Conservation (phyloP, 2,888 invertebrate species). For the Biston betularia region DNA sequence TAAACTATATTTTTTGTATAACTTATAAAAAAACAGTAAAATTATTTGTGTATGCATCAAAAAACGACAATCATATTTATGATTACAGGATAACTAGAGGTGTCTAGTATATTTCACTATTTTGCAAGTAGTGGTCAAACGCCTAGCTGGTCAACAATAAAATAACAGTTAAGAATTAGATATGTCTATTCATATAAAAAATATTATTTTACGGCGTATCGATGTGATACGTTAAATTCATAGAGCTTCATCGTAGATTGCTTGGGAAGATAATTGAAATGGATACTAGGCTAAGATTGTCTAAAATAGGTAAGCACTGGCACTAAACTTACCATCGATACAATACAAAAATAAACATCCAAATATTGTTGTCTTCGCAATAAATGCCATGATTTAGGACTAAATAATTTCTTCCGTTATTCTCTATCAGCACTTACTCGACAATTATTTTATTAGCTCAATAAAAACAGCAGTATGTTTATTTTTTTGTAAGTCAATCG, state of each 20-base stretch:
- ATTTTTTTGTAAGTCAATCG: conserved; percentile 36
- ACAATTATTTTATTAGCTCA: conserved; percentile 10
- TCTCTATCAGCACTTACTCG: neutral
- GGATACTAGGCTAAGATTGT: neutral
- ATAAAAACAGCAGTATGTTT: conserved; percentile 28
- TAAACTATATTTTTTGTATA: too few relatives aligned
- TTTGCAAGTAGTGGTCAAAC: too few relatives aligned
- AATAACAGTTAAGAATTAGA: too few relatives aligned
- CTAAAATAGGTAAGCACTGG: neutral
- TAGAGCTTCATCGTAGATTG: neutral
- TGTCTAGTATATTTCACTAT: too few relatives aligned
- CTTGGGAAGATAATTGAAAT: neutral
- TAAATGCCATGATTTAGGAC: conserved; percentile 17
- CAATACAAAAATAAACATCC: conserved; percentile 29
- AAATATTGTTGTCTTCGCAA: conserved; percentile 24
- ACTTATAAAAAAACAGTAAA: too few relatives aligned
- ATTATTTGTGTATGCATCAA: too few relatives aligned
- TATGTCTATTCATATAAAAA: too few relatives aligned
- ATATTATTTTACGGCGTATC: too few relatives aligned
- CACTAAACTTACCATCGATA: conserved; percentile 19
- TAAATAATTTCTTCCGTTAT: conserved; percentile 10
- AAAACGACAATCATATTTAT: too few relatives aligned
- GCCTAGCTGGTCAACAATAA: too few relatives aligned
- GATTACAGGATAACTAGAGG: too few relatives aligned
- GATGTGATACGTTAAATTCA: too few relatives aligned